Evolutionary conservation across 2,797 vertebrate genomes (phyloP).

Genomic region (Mico argentatus): DNA sequence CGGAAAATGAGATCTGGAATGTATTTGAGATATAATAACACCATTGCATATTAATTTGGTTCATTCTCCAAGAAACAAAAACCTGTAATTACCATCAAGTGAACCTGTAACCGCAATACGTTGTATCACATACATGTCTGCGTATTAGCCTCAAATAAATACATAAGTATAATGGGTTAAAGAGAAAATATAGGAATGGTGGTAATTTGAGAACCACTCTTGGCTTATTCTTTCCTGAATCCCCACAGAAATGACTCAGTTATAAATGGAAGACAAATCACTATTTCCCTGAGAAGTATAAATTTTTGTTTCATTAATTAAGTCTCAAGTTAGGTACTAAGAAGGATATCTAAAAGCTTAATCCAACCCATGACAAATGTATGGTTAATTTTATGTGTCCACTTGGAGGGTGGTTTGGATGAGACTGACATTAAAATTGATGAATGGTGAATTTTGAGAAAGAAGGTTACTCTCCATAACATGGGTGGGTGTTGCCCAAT

Average conservation of each 20-base stretch:
- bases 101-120: neutral
- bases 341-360: neutral
- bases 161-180: neutral
- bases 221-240: neutral
- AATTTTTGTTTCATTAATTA: neutral
- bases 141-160: neutral
- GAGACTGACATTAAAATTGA: neutral
- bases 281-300: neutral
- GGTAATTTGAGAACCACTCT: neutral
- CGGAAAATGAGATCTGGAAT: neutral
- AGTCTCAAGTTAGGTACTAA: neutral
- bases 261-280: neutral
- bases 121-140: neutral
- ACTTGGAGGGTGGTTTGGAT: neutral
- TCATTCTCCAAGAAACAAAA: conserved; percentile 12
- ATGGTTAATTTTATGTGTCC: neutral
- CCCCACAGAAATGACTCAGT: neutral
- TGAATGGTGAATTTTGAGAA: neutral
- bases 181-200: neutral
- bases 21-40: neutral
- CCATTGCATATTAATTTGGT: neutral
- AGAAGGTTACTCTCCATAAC: neutral
- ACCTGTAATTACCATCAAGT: neutral
- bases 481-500: too few species aligned
- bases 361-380: neutral